Conservation (phyloP, 1,140 invertebrate genomes). For the Probaryconus sp. region DNA sequence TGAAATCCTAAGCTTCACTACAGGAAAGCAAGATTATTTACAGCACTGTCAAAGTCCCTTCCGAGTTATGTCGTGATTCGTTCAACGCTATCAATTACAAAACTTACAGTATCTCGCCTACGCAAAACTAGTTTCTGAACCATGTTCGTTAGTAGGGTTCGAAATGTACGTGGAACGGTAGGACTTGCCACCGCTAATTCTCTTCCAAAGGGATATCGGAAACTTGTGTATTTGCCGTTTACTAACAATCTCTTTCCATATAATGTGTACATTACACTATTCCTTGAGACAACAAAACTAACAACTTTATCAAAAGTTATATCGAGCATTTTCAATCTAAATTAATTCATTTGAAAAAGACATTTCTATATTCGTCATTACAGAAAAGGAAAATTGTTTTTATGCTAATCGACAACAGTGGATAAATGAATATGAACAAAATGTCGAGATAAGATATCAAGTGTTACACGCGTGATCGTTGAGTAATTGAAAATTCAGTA, state of each 20-base stretch:
- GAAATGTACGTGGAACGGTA: too few relatives aligned
- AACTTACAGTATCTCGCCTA: slow-evolving; percentile 63
- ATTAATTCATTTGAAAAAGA: too few relatives aligned
- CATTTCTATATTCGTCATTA: too few relatives aligned
- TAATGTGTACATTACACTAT: slow-evolving; percentile 7
- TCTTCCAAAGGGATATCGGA: slow-evolving; percentile 38
- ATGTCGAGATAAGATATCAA: background rate
- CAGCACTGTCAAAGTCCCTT: slow-evolving; percentile 60
- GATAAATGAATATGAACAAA: too few relatives aligned
- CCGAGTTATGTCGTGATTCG: slow-evolving; percentile 46
- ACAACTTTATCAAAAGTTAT: too few relatives aligned
- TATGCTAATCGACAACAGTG: background rate
- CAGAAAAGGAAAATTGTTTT: too few relatives aligned
- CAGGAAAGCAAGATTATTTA: slow-evolving; percentile 58
- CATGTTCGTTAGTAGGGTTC: slow-evolving; percentile 45
- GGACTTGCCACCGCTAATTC: slow-evolving; percentile 43
- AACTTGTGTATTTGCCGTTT: slow-evolving; percentile 55
- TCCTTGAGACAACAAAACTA: slow-evolving; percentile 60
- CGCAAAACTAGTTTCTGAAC: slow-evolving; percentile 66
- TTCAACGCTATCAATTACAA: slow-evolving; percentile 73
- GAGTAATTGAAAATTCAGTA: slow-evolving; percentile 51
- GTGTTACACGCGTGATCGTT: slow-evolving; percentile 21
- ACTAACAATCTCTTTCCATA: slow-evolving; percentile 33
- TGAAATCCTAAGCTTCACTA: slow-evolving; percentile 55
- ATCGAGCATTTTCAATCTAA: too few relatives aligned